Evolutionary conservation across 2,797 vertebrate genomes (phyloP).

Genomic region (Enteromius thamalakanensis): DNA sequence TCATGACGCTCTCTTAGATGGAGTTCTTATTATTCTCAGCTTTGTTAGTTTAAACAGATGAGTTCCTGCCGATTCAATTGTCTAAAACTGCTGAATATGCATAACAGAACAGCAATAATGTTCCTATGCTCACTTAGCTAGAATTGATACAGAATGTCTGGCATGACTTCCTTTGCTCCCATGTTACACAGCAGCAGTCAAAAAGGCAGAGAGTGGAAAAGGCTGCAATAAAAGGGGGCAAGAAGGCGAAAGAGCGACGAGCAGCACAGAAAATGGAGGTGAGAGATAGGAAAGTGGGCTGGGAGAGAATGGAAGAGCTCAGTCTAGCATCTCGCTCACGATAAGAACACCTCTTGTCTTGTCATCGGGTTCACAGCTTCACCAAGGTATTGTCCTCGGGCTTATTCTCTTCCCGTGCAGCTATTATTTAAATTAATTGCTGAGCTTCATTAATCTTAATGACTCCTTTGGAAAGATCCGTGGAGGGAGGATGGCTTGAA

Average conservation of each 20-base stretch:
- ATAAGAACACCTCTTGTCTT: slow-evolving; percentile 29
- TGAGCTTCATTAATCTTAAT: slow-evolving; percentile 56
- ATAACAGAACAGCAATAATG: slow-evolving; percentile 46
- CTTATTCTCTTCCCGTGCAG: slow-evolving; percentile 39
- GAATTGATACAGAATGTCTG: slow-evolving; percentile 22
- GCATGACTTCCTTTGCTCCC: slow-evolving; percentile 14
- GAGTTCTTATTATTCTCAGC: background rate
- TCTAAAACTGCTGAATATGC: slow-evolving; percentile 44
- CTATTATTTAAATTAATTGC: slow-evolving; percentile 57
- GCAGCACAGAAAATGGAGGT: background rate
- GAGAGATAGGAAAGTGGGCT: slow-evolving; percentile 17
- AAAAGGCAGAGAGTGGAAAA: background rate
- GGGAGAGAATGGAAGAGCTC: slow-evolving; percentile 21
- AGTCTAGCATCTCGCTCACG: background rate
- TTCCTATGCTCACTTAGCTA: slow-evolving; percentile 43
- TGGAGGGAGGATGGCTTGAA: background rate
- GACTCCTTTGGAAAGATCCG: slow-evolving; percentile 29
- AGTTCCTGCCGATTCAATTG: slow-evolving; percentile 35
- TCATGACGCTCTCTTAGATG: background rate
- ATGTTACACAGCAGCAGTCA: slow-evolving; percentile 14
- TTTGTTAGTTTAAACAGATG: slow-evolving; percentile 41
- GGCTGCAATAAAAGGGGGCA: background rate
- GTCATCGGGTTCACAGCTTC: slow-evolving; percentile 26
- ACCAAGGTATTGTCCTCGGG: slow-evolving; percentile 37
- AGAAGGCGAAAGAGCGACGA: background rate